A percentile compares a stretch with the other conserved stretches of the same genome.
phyloP scores from a whole-genome alignment of 2,113 vertebrate species.

The Stigmatopora argus region DNA sequence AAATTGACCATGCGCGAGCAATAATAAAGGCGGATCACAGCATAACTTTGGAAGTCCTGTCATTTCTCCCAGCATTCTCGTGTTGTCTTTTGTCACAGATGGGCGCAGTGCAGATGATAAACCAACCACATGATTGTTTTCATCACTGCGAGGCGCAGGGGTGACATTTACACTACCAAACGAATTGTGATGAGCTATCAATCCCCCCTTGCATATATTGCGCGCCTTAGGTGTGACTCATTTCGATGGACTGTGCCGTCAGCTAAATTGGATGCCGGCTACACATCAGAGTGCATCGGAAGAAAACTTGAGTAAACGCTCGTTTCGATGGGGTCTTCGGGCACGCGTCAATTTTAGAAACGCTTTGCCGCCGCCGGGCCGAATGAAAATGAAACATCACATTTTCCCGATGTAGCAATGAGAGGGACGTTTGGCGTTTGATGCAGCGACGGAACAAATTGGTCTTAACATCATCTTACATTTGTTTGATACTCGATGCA shows the following conservation, averaged over 20 bases:
- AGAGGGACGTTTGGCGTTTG: not conserved
- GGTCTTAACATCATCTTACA: no score
- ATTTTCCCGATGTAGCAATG: not conserved
- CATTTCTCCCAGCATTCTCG: not conserved
- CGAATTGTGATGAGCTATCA: slow-evolving; percentile 55
- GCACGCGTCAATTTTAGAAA: slow-evolving; percentile 18
- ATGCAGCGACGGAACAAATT: no score
- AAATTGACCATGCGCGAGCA: not conserved
- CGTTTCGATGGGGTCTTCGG: slow-evolving; percentile 8
- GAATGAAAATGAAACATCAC: slow-evolving; percentile 17
- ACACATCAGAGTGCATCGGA: slow-evolving; percentile 25
- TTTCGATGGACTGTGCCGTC: slow-evolving; percentile 26
- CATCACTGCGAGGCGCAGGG: slow-evolving; percentile 40
- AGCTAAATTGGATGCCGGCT: slow-evolving; percentile 22
- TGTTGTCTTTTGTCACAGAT: slow-evolving; percentile 15
- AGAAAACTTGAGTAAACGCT: slow-evolving; percentile 30
- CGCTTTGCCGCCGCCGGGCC: slow-evolving; percentile 14
- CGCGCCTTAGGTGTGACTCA: slow-evolving; percentile 28
- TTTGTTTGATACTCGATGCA: no score
- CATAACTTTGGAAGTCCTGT: not conserved
- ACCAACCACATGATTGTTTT: slow-evolving; percentile 40
- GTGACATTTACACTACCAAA: slow-evolving; percentile 58
- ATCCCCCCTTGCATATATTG: slow-evolving; percentile 28
- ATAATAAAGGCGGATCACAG: not conserved
- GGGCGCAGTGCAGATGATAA: slow-evolving; percentile 41